Evolutionary conservation across 2,113 vertebrate genomes (phyloP).

Genomic region (Illadopsis cleaveri): DNA sequence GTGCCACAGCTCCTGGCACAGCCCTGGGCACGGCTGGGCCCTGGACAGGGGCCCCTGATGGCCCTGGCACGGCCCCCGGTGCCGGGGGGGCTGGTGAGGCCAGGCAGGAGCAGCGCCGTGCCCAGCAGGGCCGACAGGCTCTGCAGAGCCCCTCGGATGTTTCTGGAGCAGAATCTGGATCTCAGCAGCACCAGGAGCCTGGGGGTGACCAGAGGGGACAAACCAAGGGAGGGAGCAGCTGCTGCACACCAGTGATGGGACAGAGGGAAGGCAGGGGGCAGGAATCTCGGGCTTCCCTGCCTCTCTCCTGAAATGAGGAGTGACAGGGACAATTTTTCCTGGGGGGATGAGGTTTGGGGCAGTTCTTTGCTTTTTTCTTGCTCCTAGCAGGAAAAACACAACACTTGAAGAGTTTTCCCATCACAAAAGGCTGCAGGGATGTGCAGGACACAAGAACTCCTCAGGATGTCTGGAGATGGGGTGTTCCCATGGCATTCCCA

Average conservation of each 20-base stretch:
- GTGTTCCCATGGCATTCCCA: not conserved
- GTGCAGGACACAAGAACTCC: not conserved
- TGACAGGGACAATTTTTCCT: not conserved
- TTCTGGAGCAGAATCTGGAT: not conserved
- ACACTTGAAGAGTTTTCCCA: not conserved
- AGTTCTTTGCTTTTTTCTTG: not conserved
- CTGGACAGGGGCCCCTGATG: no score
- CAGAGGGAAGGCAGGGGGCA: not conserved
- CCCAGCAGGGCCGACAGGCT: rapidly evolving
- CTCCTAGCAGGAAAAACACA: not conserved
- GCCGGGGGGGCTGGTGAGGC: not conserved
- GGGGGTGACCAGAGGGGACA: not conserved
- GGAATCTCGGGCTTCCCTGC: not conserved
- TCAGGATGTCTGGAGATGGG: rapidly evolving
- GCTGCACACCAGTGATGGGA: not conserved
- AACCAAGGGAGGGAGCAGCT: not conserved
- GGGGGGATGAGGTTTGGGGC: not conserved
- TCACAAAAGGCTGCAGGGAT: not conserved
- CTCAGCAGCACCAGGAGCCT: not conserved
- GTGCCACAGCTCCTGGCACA: not conserved
- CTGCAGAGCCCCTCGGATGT: not conserved
- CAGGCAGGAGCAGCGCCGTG: rapidly evolving
- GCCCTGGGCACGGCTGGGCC: not conserved
- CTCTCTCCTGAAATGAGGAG: not conserved
- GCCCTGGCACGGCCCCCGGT: not conserved